phyloP scores from a whole-genome alignment of 2,888 invertebrate species.

The Mesoligia furuncula region DNA sequence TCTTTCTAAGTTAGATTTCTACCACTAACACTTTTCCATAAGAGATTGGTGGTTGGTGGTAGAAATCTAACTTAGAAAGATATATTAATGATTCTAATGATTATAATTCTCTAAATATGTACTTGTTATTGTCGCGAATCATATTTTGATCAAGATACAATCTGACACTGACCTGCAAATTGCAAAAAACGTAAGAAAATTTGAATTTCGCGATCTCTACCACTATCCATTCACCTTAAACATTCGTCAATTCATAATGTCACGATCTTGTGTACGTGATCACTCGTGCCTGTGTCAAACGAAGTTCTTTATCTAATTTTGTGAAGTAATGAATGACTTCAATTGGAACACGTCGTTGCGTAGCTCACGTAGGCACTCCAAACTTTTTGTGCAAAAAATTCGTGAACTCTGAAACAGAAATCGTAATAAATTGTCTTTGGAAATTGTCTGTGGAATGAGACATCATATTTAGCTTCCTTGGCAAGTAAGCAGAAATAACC shows the following conservation, averaged over 20 bases:
- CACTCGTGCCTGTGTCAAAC: not conserved
- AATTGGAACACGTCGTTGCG: not conserved
- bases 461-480: not conserved
- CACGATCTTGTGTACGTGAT: constrained; percentile 23
- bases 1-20: no score
- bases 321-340: not conserved
- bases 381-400: not conserved
- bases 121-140: no score
- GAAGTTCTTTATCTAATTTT: constrained; percentile 3
- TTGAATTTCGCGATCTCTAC: no score
- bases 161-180: no score
- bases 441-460: not conserved
- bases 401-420: constrained; percentile 10
- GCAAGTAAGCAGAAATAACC: not conserved
- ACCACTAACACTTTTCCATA: no score
- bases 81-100: no score
- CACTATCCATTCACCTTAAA: no score
- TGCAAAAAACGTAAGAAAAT: no score
- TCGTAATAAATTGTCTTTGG: not conserved
- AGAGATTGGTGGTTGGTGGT: no score
- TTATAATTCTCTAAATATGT: no score
- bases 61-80: no score
- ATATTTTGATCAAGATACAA: no score
- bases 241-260: constrained; percentile 24
- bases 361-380: constrained; percentile 16